Base-by-base conservation (phyloP, 1,140 invertebrate species). In the Yoshiicerus persimilis region DNA sequence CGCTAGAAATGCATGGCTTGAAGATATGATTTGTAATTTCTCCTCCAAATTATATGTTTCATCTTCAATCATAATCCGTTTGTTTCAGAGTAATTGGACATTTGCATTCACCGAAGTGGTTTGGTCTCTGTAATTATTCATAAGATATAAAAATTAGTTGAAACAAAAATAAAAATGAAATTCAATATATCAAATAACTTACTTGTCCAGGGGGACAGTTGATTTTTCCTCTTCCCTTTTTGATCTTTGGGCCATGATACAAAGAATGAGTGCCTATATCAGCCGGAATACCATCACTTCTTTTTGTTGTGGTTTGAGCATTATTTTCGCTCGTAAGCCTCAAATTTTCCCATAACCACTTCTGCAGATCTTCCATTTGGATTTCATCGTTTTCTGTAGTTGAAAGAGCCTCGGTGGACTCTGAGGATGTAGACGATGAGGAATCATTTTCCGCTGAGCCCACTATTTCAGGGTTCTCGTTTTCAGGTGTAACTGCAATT, bases 71-170 rank as follows among this genome's bases (percentile, higher is more conserved):
- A 2, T 80, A 34, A 34, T 80, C 75, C 36, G 20, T 80, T 20
- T 80, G 75, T 36, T 80, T 80, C 20, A 80, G 32, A 34, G 75
- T 80, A 34, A 80, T 32, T 80, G 75, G 75, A 20, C 16, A n/a
- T 80, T 80, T 80, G 75, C 75, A 80, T 38, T 80, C 75, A 16
- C 75, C 75, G 75, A 80, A 80, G n/a, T 80, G 75, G 9, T 80
- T 80, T 36, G 75, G 32, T 23, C 32, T 80, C n/a, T 80, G 47
- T n/a, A 56, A n/a, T n/a, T 56, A 56, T n/a, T n/a, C n/a, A n/a
- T n/a, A 56, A 56, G n/a, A 56, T 16, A n/a, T 56, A n/a, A 47
- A 41, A 16, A 47, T 47, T 56, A 20, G n/a, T 0, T n/a, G n/a
- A 56, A 56, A 16, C 47, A n/a, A 4, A 56, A 56, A 56, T 20